Base-by-base conservation (phyloP, 2,113 vertebrate genomes). In the Prunella fulvescens region DNA sequence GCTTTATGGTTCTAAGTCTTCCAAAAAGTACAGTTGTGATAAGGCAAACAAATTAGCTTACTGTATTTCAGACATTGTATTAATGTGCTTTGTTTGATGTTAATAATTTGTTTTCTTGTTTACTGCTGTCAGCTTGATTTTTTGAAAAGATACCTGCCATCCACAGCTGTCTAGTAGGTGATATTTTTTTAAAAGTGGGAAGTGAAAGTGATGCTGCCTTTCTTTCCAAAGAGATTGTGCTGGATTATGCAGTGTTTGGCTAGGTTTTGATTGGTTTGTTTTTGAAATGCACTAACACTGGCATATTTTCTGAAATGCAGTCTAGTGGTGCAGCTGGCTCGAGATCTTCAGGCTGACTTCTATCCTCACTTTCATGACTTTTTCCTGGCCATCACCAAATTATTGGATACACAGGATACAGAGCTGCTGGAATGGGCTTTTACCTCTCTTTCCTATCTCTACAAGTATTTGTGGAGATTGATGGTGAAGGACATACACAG, bases 341-440 rank as follows among this genome's bases (percentile, higher is more conserved):
- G 99, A 94, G 99, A 99, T 97, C 98, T 99, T 90, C 99, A 99
- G 97, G 97, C 96, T 7, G 99, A 99, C 96, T 99, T 99, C 97
- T 99, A 99, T 95, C 99, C 99, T 29, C 99, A 99, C 94, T 99
- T 99, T 87, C 96, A 93, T 22, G 99, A 99, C 81, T 99, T 99
- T 85, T 99, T 99, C 65, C 25, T 98, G 91, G 97, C 99, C 54
- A 98, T 99, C 95, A 99, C 98, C 19, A 97, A 98, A 6, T 94
- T 99, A 71, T 95, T 99, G 96, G 99, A 99, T 77, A 99, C 99
- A 1, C 98, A 99, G 95, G 98, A 99, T 97, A 99, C 99, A 4
- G 99, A 99, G 45, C 94, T 98, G 80, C 93, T 99, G 88, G 99
- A 99, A 97, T 99, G 99, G 99, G 98, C 98, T 44, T 99, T 99